Evolutionary conservation across 2,888 invertebrate genomes (phyloP).

Genomic region (Archips crataeganus): DNA sequence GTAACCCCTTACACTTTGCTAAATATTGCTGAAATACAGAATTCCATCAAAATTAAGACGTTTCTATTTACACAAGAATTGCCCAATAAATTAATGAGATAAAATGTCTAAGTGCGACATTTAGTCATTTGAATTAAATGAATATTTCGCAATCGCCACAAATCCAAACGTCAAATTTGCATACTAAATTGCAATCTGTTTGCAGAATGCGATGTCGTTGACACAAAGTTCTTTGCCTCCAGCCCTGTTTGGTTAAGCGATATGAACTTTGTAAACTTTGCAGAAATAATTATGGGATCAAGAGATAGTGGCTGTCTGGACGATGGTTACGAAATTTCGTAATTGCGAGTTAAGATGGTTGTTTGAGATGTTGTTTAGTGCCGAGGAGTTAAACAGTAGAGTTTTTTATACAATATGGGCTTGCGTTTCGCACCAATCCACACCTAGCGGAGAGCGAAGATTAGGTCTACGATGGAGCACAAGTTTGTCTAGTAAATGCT

Average conservation of each 20-base stretch:
- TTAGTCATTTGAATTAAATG: neutral
- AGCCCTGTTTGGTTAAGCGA: slow-evolving; percentile 3
- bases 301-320: neutral
- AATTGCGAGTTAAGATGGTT: no score
- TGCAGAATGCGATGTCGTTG: slow-evolving; percentile 1
- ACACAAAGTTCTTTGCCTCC: slow-evolving; percentile 11
- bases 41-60: no score
- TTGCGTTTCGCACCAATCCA: no score
- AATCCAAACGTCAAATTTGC: slow-evolving; percentile 11
- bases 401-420: no score
- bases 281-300: slow-evolving; percentile 16
- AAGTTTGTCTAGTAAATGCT: no score
- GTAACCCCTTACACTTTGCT: no score
- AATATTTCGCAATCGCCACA: neutral
- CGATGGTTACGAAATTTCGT: neutral
- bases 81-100: neutral
- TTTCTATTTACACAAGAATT: neutral
- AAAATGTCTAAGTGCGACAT: neutral
- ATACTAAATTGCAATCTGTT: slow-evolving; percentile 20
- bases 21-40: no score
- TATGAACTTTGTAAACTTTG: slow-evolving; percentile 13
- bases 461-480: no score
- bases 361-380: no score
- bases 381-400: no score
- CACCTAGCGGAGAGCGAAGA: no score